phyloP scores from a whole-genome alignment of 2,113 vertebrate genomes.

The Ophthalmolycus amberensis region DNA sequence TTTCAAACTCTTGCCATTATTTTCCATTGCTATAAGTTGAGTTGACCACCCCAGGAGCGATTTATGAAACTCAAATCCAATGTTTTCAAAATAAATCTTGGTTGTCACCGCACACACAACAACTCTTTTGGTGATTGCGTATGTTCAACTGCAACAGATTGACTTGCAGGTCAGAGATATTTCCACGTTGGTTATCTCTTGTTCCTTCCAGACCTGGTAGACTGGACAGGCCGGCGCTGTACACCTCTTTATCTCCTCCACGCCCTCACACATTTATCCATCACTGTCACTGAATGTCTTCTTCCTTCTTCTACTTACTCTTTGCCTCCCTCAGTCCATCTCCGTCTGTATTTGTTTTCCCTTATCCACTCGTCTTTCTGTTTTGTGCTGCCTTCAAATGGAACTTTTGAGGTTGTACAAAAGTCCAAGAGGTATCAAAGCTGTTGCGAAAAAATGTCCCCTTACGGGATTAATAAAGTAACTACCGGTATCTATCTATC shows the following conservation, averaged over 20 bases:
- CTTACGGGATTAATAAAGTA: no score
- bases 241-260: constrained; percentile 33
- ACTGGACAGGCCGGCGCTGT: constrained; percentile 5
- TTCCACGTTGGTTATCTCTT: constrained; percentile 14
- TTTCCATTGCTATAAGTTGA: background rate
- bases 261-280: constrained; percentile 20
- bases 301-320: constrained; percentile 1
- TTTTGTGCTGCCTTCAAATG: constrained; percentile 2
- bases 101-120: background rate
- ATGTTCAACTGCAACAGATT: background rate
- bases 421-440: background rate
- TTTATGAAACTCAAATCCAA: background rate
- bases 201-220: constrained; percentile 13
- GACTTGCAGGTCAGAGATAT: background rate
- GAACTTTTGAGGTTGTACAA: background rate
- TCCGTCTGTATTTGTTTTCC: background rate
- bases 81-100: no score
- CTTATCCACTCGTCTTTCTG: background rate
- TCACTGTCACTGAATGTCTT: background rate
- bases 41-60: background rate
- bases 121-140: background rate
- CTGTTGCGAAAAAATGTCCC: no score
- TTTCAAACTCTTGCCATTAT: background rate
- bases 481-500: no score
- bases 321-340: constrained; percentile 5